Conservation (phyloP, 1,140 invertebrate species). For the Marisa cornuarietis region DNA sequence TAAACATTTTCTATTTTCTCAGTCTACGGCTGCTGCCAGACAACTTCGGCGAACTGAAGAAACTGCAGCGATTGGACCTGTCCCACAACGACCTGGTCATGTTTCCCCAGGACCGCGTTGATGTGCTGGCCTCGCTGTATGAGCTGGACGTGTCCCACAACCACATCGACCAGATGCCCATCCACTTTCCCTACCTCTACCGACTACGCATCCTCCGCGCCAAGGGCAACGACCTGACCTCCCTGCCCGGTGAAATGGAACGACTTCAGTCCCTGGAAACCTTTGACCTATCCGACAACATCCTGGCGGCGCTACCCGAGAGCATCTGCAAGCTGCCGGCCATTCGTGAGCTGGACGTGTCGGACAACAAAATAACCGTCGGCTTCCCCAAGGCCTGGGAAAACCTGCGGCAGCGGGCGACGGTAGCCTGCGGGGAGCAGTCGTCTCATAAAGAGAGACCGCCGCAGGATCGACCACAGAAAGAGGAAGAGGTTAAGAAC, state of each 20-base stretch:
- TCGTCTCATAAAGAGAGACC: slow-evolving; percentile 47
- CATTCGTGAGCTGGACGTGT: slow-evolving; percentile 54
- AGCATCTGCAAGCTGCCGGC: slow-evolving; percentile 57
- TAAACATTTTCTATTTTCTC: neutral
- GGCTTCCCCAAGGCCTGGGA: slow-evolving; percentile 58
- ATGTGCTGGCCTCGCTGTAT: slow-evolving; percentile 57
- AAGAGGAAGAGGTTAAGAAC: slow-evolving; percentile 36
- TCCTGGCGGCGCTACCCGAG: slow-evolving; percentile 59
- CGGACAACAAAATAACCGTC: slow-evolving; percentile 54
- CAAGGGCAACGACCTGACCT: slow-evolving; percentile 48
- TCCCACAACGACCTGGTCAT: slow-evolving; percentile 58
- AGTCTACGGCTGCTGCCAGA: slow-evolving; percentile 51
- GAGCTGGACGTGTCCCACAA: slow-evolving; percentile 57
- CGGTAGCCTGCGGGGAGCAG: slow-evolving; percentile 42
- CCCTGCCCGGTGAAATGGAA: slow-evolving; percentile 54
- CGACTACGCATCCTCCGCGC: slow-evolving; percentile 43
- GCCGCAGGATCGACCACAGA: slow-evolving; percentile 43
- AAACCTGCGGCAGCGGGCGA: slow-evolving; percentile 45
- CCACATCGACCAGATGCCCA: slow-evolving; percentile 59
- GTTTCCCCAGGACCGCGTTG: slow-evolving; percentile 60
- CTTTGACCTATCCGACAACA: slow-evolving; percentile 59
- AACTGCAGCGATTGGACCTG: slow-evolving; percentile 51
- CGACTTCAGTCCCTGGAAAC: slow-evolving; percentile 49
- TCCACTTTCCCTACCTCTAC: slow-evolving; percentile 62
- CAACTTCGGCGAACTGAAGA: slow-evolving; percentile 55